Evolutionary conservation across 1,140 invertebrate species (phyloP), one percentile per base, ranked within the genome.

Genomic region (Rhynchophorus ferrugineus): DNA sequence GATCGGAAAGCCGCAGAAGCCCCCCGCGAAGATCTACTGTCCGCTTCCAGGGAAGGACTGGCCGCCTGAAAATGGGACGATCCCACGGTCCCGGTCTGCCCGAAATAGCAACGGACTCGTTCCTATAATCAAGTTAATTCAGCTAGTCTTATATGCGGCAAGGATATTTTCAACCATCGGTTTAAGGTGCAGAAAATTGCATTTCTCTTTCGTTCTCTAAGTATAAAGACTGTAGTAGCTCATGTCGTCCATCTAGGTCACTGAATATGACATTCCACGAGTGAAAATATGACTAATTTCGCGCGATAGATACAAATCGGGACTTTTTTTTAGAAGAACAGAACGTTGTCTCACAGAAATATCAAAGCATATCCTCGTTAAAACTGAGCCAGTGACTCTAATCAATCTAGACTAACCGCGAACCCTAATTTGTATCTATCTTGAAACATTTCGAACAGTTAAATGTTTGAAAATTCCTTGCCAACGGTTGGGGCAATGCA

Each of bases 41-140:
- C 71, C 2, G 63, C 71, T 1, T 61, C 67, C 37, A 70, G 74
- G 19, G 74, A 76, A 57, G 74, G 74, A 11, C 63, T 76, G 53
- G 66, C 77, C 63, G 65, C 78, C 71, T 73, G 71, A 72, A 17
- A 19, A 19, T 44, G 22, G 7, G 9, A 5, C 17, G 9, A 49
- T 14, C 8, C 16, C 7, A 35, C 11, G 13, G 39, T 18, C 33
- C 33, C 17, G 20, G 13, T 41, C 56, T 21, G 22, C 50, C 33
- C 57, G 48, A 52, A 65, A 46, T 51, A 52, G 61, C 37, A 11
- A 29, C 24, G 49, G 57, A 58, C 60, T 50, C 59, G 60, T 64
- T 67, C 65, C 65, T 67, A 67, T 57, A 49, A 29, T 63, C 50
- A 48, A 55, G 61, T 61, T 65, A 65, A 29, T 63, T 53, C 51